Evolutionary conservation across 2,888 invertebrate genomes (phyloP), one percentile per base, ranked within the genome.

Genomic region (Carcina quercana): DNA sequence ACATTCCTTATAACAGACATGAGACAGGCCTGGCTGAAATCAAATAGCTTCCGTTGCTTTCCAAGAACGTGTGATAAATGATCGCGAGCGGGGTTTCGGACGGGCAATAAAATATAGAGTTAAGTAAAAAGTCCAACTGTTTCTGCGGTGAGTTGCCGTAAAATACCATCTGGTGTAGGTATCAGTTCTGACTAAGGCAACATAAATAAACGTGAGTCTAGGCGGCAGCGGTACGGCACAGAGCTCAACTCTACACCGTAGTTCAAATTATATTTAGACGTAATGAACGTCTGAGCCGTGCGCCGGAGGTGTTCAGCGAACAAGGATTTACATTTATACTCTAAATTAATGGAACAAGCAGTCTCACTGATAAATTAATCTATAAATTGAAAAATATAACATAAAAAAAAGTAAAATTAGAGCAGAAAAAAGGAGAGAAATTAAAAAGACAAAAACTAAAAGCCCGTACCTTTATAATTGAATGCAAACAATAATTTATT

Each of bases 91-190:
- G 26, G 32, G 22, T 37, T 33, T 37, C 36, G 29, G 36, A 27
- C 22, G 32, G 36, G 29, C 29, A 36, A 29, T 37, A 37, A 37
- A 37, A 37, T 33, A 37, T 28, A 20, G 28, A 30, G 27, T 37
- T 37, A 19, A 34, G 34, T 38, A 38, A 64, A 58, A 62, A 50
- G 48, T 53, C 35, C 53, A 58, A 60, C 63, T 66, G 72, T 70
- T 75, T 68, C 60, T 54, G 59, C 59, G 65, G 65, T 53, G 56
- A 66, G 66, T 62, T 66, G 74, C 75, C 75, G 71, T 79, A 73
- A 78, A 75, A 67, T 66, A 76, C 74, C 80, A 80, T 80, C 75
- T 82, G 79, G 78, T 65, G 71, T 66, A 74, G 74, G 76, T 69
- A 74, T 67, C 59, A 65, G 59, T 71, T 70, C 71, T 72, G 74